phyloP scores from a whole-genome alignment of 2,888 invertebrate genomes.

The Athripsodes cinereus region DNA sequence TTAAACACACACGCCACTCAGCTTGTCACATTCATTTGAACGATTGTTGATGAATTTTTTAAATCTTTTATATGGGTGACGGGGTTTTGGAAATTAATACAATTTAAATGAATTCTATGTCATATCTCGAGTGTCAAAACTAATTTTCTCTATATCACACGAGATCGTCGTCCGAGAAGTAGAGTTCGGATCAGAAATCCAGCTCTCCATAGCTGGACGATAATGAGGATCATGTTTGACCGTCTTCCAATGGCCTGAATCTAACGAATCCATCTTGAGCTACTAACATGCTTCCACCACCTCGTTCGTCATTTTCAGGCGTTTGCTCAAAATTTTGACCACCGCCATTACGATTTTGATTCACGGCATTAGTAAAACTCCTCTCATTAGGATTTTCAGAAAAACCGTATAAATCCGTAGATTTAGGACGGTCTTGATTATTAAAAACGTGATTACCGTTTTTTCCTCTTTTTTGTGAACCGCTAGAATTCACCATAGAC shows the following conservation, averaged over 20 bases:
- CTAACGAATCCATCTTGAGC: slow-evolving; percentile 86
- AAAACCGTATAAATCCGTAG: slow-evolving; percentile 55
- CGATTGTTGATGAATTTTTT: too few relatives aligned
- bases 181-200: slow-evolving; percentile 28
- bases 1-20: neutral
- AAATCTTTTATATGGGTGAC: neutral
- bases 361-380: slow-evolving; percentile 33
- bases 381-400: slow-evolving; percentile 44
- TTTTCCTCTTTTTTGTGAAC: slow-evolving; percentile 48
- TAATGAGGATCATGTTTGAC: slow-evolving; percentile 42
- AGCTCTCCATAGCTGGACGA: slow-evolving; percentile 27
- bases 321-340: slow-evolving; percentile 45
- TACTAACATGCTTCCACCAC: slow-evolving; percentile 69
- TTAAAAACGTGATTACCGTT: slow-evolving; percentile 47
- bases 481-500: slow-evolving; percentile 44
- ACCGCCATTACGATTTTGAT: slow-evolving; percentile 48
- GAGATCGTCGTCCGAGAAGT: slow-evolving; percentile 27
- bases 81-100: neutral
- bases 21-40: too few relatives aligned
- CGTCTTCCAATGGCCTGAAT: slow-evolving; percentile 66
- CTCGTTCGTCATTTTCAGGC: slow-evolving; percentile 49
- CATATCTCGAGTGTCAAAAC: neutral
- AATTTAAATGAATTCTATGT: neutral
- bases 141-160: slow-evolving; percentile 21
- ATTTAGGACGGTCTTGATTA: slow-evolving; percentile 58